Conservation (phyloP, 1,140 invertebrate species). For the Drosophila oshimai region DNA sequence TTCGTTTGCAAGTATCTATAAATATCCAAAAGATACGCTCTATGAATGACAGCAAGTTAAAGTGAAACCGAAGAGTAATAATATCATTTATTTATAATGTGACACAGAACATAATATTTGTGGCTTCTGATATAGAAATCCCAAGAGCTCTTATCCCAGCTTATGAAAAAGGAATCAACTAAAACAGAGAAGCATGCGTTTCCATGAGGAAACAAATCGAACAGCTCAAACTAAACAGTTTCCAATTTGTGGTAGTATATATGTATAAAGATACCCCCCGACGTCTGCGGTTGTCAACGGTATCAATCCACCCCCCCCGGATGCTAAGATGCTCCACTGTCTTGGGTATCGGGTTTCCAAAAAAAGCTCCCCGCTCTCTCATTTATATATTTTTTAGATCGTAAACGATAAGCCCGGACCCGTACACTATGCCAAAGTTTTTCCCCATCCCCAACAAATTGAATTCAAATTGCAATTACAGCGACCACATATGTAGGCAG, state of each 20-base stretch:
- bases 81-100: not conserved
- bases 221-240: slow-evolving; percentile 2
- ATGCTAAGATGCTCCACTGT: not conserved
- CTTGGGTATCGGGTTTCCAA: slow-evolving; percentile 24
- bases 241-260: slow-evolving; percentile 26
- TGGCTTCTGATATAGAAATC: not conserved
- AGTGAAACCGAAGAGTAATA: slow-evolving; percentile 13
- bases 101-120: not conserved
- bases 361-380: slow-evolving; percentile 12
- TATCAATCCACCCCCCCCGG: slow-evolving; percentile 13
- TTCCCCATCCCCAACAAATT: slow-evolving; percentile 12
- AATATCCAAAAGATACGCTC: not conserved
- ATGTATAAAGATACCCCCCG: not conserved
- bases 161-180: not conserved
- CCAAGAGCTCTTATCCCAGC: not conserved
- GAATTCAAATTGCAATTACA: slow-evolving; percentile 56
- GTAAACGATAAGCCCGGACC: slow-evolving; percentile 43
- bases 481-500: slow-evolving; percentile 39
- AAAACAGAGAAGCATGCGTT: not conserved
- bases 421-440: slow-evolving; percentile 3
- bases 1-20: slow-evolving; percentile 12
- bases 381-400: slow-evolving; percentile 9
- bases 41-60: slow-evolving; percentile 3
- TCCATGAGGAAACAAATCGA: slow-evolving; percentile 15
- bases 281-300: slow-evolving; percentile 22